Conservation (phyloP, 2,797 vertebrate species). For the Gadopsis marmoratus region DNA sequence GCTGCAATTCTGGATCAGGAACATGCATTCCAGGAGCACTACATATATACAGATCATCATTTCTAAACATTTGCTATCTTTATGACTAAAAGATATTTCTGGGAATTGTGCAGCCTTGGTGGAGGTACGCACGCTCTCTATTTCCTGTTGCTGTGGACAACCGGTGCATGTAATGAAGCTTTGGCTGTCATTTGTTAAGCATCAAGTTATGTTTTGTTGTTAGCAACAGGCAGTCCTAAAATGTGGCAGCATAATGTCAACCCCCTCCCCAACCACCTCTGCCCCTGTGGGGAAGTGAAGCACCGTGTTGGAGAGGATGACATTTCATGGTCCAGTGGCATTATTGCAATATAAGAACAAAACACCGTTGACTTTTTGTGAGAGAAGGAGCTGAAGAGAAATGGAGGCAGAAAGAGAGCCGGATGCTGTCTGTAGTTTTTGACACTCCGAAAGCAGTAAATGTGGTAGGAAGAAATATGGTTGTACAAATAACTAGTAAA, state of each 20-base stretch:
- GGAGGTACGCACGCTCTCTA: not conserved
- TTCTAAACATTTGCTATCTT: not conserved
- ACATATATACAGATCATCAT: not conserved
- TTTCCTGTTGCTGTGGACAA: constrained; percentile 3
- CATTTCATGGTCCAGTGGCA: constrained; percentile 66
- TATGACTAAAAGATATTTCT: not conserved
- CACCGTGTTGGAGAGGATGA: constrained; percentile 50
- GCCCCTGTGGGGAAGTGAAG: constrained; percentile 38
- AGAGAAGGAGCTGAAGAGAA: constrained; percentile 5
- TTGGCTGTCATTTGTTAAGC: constrained; percentile 13
- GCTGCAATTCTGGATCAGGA: not conserved
- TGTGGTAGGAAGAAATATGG: constrained; percentile 1
- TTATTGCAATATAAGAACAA: constrained; percentile 58
- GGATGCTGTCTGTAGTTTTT: constrained; percentile 2
- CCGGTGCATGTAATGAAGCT: constrained; percentile 6
- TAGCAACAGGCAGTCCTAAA: constrained; percentile 44
- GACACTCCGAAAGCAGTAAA: constrained; percentile 12
- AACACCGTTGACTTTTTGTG: constrained; percentile 56
- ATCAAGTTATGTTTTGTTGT: constrained; percentile 33
- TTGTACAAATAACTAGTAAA: not conserved
- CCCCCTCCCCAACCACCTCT: constrained; percentile 25
- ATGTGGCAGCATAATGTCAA: constrained; percentile 60
- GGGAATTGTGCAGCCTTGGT: not conserved
- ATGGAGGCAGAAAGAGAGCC: constrained; percentile 4
- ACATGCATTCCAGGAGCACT: not conserved